Evolutionary conservation across 2,797 vertebrate genomes (phyloP), one percentile per base, ranked within the genome.

Genomic region (Chloroceryle inda): DNA sequence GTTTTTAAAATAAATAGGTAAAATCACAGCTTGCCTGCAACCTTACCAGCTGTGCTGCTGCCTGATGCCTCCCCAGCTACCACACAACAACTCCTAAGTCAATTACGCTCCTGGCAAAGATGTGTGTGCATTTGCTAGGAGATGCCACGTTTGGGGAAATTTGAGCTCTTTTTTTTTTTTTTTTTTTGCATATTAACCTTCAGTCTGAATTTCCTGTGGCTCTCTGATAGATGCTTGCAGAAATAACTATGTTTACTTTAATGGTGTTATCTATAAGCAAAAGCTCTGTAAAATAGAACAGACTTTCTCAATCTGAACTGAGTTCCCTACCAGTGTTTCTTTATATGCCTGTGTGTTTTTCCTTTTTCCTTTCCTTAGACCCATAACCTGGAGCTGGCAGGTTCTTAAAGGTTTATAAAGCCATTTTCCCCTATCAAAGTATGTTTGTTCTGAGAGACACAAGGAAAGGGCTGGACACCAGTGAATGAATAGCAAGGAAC

Each of bases 11-110:
- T 68, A 96, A 96, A 94, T 88, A 94, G 81, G 79, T 86, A 94
- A 91, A 96, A 84, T 96, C 82, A 91, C 72, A 94, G 85, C 73
- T 95, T 97, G 79, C 76, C 79, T 91, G 76, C 66, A 96, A 88
- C 76, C 42, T 91, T 72, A 62, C 82, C 89, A 92, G 76, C 85
- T 96, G 82, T 88, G 79, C 66, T 89, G 47, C 55, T 95, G 61
- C 64, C 64, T 88, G 67, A 31, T 92, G 73, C 66, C 33, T 94
- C 89, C 91, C 69, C 55, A 88, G 94, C 79, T 63, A 88, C 62
- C 22, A 62, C 42, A 35, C 33, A 91, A 59, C 42, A 68, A 2
- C 58, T 88, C 78, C 66, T 45, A 55, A 94, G 50, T 86, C 91
- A 94, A 40, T 92, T 79, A 69, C 15, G 50, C 62, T 94, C 47